These are phyloP conservation scores for Brachyhypopomus occidentalis DNA, from an alignment of 2,113 vertebrate species.

Conservation along the genomic window DNA sequence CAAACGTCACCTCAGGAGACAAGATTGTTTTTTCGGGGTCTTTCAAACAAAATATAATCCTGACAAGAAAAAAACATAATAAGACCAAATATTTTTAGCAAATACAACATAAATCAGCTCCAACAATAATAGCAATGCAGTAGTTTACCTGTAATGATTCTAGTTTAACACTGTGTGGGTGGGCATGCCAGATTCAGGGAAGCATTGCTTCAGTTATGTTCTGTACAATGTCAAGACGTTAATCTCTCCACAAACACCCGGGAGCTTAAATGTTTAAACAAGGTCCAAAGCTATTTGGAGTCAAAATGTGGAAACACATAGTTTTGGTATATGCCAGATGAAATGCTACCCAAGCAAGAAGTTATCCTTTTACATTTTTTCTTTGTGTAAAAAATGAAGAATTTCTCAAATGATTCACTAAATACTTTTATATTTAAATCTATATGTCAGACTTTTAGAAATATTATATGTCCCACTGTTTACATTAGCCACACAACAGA, in stretches of 20 bases:
- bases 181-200: too few relatives aligned
- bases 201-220: too few relatives aligned
- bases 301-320: background rate
- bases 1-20: slow-evolving; percentile 68
- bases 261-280: too few relatives aligned
- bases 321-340: background rate
- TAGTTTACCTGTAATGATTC: too few relatives aligned
- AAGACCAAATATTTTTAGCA: background rate
- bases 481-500: background rate
- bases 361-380: background rate
- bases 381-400: background rate
- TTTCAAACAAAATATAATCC: slow-evolving; percentile 73
- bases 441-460: background rate
- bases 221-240: too few relatives aligned
- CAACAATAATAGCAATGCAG: too few relatives aligned
- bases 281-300: too few relatives aligned
- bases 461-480: background rate
- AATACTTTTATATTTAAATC: background rate
- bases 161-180: too few relatives aligned
- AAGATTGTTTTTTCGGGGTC: slow-evolving; percentile 48
- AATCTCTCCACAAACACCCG: too few relatives aligned
- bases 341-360: background rate
- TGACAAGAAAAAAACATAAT: slow-evolving; percentile 44
- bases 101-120: background rate
- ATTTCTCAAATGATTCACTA: background rate